phyloP scores from a whole-genome alignment of 2,113 vertebrate species.

The Lamprotornis superbus region DNA sequence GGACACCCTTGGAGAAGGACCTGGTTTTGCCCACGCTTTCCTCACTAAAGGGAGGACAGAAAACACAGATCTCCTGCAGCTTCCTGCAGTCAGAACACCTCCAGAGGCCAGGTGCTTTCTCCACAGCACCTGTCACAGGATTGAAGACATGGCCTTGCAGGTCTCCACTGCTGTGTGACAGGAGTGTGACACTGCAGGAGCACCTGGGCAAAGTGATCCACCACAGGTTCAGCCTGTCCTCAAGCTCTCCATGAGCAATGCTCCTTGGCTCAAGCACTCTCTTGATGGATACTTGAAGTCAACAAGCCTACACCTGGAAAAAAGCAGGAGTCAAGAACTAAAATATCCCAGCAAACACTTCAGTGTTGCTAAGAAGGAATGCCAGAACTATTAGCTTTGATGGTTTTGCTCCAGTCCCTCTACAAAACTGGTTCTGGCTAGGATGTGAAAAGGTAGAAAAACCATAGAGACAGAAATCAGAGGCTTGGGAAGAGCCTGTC shows the following conservation, averaged over 20 bases:
- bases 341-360: neutral
- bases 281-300: neutral
- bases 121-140: neutral
- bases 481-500: neutral
- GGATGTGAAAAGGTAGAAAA: neutral
- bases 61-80: neutral
- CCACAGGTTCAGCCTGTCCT: neutral
- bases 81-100: neutral
- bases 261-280: neutral
- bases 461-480: neutral
- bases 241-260: neutral
- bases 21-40: neutral
- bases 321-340: neutral
- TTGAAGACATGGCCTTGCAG: neutral
- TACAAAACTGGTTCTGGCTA: neutral
- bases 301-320: neutral
- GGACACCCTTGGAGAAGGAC: neutral
- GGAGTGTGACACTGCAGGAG: neutral
- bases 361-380: neutral
- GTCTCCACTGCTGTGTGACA: neutral
- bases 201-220: accelerated
- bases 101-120: neutral
- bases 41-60: neutral
- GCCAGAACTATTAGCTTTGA: neutral
- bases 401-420: neutral